Percentiles rank a stretch among this genome's conserved stretches.
Conservation (phyloP, 2,113 vertebrate species). For the Elanoides forficatus region DNA sequence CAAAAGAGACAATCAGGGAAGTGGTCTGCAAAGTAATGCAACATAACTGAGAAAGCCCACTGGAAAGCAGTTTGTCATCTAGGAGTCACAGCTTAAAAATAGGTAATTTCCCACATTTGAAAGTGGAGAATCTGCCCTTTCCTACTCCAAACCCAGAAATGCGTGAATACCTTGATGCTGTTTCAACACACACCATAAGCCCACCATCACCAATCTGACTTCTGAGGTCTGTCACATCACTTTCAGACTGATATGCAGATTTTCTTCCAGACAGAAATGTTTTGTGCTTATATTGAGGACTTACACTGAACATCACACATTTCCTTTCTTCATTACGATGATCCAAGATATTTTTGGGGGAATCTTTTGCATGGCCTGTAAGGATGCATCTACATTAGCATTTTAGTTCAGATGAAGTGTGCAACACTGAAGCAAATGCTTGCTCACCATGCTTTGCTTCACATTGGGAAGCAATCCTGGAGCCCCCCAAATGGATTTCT, state of each 20-base stretch:
- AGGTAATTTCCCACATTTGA: neutral
- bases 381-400: neutral
- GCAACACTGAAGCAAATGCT: neutral
- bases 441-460: neutral
- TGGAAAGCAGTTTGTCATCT: neutral
- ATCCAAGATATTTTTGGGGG: conserved; percentile 68
- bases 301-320: conserved; percentile 79
- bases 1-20: neutral
- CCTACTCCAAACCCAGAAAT: neutral
- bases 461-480: neutral
- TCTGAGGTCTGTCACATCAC: conserved; percentile 11
- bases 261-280: conserved; percentile 76
- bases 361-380: neutral
- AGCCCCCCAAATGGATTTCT: neutral
- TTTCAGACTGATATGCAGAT: conserved; percentile 47
- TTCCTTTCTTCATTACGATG: conserved; percentile 82
- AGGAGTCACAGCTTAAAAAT: neutral
- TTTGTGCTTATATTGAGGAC: conserved; percentile 65
- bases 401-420: neutral
- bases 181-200: conserved; percentile 75
- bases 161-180: conserved; percentile 38
- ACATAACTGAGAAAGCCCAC: neutral
- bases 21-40: neutral
- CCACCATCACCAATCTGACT: conserved; percentile 75
- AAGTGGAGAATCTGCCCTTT: neutral